Evolutionary conservation across 2,797 vertebrate species (phyloP), one percentile per base, ranked within the genome.

Genomic region (Cuniculus paca): DNA sequence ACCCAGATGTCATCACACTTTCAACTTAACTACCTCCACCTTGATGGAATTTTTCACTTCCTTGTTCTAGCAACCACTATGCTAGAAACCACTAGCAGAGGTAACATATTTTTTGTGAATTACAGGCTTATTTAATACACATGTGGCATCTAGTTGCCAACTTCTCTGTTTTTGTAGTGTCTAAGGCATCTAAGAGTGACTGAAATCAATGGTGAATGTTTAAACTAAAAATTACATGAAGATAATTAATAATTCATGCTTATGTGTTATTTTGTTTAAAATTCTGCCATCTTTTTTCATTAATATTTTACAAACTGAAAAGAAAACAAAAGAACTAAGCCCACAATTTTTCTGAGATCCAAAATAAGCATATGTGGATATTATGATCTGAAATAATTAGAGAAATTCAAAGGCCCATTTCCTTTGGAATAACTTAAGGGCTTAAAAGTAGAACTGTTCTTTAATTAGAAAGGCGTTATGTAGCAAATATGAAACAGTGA

Each of bases 41-140:
- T 39, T 75, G 34, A 36, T 74, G 11, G 0, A 48, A 48, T 88
- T 93, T 96, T 91, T 96, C n/a, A n/a, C 16, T 82, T 78, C 39
- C 93, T 82, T 86, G 2, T 5, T 95, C 75, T 12, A 94, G 14
- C 26, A 93, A 88, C 5, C 36, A 7, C 78, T 90, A 48, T 28
- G 60, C 80, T 34, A 39, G 80, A 78, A 97, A 95, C n/a, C 24
- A 96, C 22, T 58, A 24, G 8, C 83, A 91, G 1, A 1, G 56
- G 34, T 88, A 95, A 28, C 36, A 94, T 61, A 95, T 92, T 92
- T 65, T 61, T 96, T 97, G 2, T 95, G 28, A 97, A 93, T 95
- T 26, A 96, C 88, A 34, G 88, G 2, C 42, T 96, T 95, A 87
- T 97, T 97, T 93, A 91, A 63, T 24, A 97, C 61, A 95, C 19